A percentile compares a stretch with the other conserved stretches of the same genome.
phyloP scores from a whole-genome alignment of 2,797 vertebrate genomes.

The Hypotaenidia philippensis region DNA sequence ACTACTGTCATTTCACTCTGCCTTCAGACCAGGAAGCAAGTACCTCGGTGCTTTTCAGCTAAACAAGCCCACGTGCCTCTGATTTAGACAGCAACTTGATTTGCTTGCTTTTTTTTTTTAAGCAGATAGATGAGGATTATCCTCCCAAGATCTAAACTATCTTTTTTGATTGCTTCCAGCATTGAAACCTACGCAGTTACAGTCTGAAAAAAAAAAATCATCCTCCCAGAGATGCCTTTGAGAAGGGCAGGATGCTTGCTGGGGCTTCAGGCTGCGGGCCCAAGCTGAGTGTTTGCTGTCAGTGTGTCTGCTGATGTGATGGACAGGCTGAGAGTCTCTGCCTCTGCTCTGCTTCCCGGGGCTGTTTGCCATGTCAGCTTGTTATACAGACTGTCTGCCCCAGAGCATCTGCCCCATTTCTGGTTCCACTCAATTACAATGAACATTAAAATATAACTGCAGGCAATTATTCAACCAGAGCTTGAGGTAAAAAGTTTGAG shows the following conservation, averaged over 20 bases:
- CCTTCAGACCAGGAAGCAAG: background rate
- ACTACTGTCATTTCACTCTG: background rate
- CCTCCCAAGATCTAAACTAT: background rate
- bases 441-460: background rate
- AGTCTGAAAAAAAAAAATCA: background rate
- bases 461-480: background rate
- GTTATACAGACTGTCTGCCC: background rate
- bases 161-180: background rate
- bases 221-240: background rate
- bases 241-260: background rate
- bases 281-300: background rate
- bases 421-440: background rate
- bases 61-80: background rate
- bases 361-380: background rate
- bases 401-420: background rate
- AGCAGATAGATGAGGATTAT: background rate
- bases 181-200: background rate
- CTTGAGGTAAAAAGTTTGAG: background rate
- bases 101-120: background rate
- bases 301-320: background rate
- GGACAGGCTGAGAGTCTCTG: background rate
- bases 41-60: background rate
- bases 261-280: background rate
- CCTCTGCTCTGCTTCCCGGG: background rate
- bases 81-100: conserved; percentile 1